Percentiles rank a stretch among this genome's conserved stretches.
These are phyloP conservation scores for Lamprologus sp. DNA, from an alignment of 2,113 vertebrate genomes.

Conservation along the genomic window DNA sequence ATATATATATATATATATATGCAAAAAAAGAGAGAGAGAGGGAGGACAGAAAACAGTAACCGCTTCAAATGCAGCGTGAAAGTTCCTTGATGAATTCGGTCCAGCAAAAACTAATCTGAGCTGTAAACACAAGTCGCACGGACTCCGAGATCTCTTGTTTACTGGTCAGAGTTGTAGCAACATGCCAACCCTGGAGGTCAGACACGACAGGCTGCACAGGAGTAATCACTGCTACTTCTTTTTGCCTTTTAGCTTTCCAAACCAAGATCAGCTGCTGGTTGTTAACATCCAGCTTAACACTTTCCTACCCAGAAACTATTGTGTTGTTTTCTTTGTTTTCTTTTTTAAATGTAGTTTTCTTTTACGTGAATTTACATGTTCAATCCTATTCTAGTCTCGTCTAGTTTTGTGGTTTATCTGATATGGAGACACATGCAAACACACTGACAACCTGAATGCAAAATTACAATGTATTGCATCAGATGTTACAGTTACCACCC, in stretches of 20 bases:
- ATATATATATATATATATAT: fast-evolving
- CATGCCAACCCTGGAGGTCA: neutral
- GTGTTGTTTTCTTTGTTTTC: neutral
- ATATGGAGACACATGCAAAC: neutral
- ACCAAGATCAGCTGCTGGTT: neutral
- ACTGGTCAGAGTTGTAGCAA: neutral
- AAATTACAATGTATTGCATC: neutral
- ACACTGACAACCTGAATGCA: neutral
- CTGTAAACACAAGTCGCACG: neutral
- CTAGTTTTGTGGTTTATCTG: neutral
- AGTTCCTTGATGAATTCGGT: neutral
- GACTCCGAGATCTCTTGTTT: neutral
- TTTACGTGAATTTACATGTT: neutral
- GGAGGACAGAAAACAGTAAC: neutral
- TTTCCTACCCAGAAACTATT: neutral
- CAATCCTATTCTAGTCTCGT: neutral
- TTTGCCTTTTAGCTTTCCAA: neutral
- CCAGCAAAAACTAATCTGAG: neutral
- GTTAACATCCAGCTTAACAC: neutral
- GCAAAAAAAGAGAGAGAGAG: neutral
- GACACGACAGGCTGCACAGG: neutral
- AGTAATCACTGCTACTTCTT: neutral
- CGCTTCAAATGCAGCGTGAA: neutral
- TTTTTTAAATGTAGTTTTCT: neutral
- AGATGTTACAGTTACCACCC: neutral